Conservation (phyloP, 2,113 vertebrate species). For the Gambusia holbrooki region DNA sequence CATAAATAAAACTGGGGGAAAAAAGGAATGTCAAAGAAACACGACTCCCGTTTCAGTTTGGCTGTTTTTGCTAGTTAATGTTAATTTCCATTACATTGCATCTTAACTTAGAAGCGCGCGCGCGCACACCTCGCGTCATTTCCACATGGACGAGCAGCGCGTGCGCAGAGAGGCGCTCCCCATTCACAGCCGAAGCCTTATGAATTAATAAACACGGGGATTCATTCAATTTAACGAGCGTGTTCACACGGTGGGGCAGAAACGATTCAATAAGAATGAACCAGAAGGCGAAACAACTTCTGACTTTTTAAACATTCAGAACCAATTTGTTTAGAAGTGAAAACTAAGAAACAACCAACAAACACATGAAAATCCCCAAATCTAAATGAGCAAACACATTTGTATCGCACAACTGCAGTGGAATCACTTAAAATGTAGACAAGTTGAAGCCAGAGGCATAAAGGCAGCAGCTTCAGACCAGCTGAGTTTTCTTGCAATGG, state of each 20-base stretch:
- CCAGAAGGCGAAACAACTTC: not conserved
- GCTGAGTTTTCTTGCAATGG: not conserved
- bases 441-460: not conserved
- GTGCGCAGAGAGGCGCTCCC: constrained; percentile 29
- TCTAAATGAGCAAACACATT: not conserved
- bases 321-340: not conserved
- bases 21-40: not conserved
- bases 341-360: not conserved
- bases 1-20: constrained; percentile 2
- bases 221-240: constrained; percentile 22
- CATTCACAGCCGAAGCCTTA: constrained; percentile 11
- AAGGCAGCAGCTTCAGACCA: not conserved
- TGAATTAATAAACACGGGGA: constrained; percentile 43
- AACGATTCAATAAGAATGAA: not conserved
- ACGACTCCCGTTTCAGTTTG: not conserved
- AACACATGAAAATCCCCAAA: not conserved
- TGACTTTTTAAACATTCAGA: not conserved
- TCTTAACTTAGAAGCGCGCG: constrained; percentile 37
- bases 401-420: not conserved
- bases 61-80: not conserved
- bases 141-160: constrained; percentile 33
- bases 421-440: not conserved
- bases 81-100: not conserved
- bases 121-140: constrained; percentile 4
- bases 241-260: not conserved